phyloP scores from a whole-genome alignment of 23 tunicate species.

The Trididemnum nubilum region DNA sequence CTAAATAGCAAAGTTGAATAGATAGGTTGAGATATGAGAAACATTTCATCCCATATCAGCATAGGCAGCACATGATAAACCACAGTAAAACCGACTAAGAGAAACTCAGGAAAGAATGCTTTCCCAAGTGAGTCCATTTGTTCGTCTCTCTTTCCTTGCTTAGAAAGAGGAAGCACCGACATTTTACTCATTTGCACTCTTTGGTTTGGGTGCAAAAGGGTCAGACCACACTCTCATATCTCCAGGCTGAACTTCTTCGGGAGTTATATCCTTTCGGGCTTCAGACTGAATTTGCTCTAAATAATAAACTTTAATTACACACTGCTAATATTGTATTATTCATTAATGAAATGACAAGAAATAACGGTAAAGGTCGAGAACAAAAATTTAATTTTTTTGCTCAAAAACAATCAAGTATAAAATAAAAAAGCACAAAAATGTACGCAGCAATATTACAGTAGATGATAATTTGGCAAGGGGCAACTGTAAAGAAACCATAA shows the following conservation, averaged over 20 bases:
- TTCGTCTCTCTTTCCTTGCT: background rate
- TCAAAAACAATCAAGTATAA: too few relatives aligned
- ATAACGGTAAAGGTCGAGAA: background rate
- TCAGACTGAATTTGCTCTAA: constrained; percentile 67
- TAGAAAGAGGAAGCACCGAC: background rate
- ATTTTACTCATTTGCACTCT: constrained; percentile 18
- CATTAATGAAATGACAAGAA: background rate
- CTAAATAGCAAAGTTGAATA: constrained; percentile 29
- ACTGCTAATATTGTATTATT: background rate
- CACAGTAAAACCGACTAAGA: constrained; percentile 5
- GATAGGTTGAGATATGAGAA: constrained; percentile 17
- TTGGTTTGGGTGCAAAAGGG: constrained; percentile 70
- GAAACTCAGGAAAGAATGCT: constrained; percentile 25
- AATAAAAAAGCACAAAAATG: too few relatives aligned
- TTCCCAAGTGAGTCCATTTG: background rate
- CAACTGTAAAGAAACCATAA: too few relatives aligned
- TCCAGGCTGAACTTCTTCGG: constrained; percentile 90
- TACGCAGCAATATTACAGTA: too few relatives aligned
- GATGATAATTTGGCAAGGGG: too few relatives aligned
- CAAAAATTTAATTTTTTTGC: background rate
- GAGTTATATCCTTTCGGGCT: constrained; percentile 54
- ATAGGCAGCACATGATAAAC: constrained; percentile 21
- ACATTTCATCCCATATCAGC: background rate
- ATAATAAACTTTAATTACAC: too few relatives aligned
- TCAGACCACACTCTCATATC: constrained; percentile 97